Percentiles rank a stretch among this genome's conserved stretches.
phyloP scores from a whole-genome alignment of 2,113 vertebrate genomes.

The Macroglossus sobrinus region DNA sequence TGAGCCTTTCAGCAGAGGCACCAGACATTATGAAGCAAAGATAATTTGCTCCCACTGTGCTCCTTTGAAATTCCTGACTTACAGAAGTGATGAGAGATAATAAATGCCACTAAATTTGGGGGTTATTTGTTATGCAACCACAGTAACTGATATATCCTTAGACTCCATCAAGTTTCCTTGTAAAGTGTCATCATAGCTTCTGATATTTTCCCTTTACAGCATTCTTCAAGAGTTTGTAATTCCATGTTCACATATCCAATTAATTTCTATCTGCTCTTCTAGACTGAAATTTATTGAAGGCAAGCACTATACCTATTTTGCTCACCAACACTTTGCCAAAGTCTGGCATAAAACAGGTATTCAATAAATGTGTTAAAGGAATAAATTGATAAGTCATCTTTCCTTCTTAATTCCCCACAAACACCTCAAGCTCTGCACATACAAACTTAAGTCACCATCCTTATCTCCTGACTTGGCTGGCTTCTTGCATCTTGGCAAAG shows the following conservation, averaged over 20 bases:
- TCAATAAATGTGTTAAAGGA: background rate
- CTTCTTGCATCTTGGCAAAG: background rate
- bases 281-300: background rate
- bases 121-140: background rate
- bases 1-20: background rate
- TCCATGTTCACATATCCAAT: background rate
- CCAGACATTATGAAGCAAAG: background rate
- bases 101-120: background rate
- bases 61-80: background rate
- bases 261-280: background rate
- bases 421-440: background rate
- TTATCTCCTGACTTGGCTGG: background rate
- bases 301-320: background rate
- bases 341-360: background rate
- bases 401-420: background rate
- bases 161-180: background rate
- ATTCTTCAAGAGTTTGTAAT: constrained; percentile 12
- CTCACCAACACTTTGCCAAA: background rate
- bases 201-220: background rate
- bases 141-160: background rate
- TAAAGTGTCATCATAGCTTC: background rate
- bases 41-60: background rate
- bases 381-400: background rate
- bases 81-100: background rate
- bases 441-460: background rate